Evolutionary conservation across 2,888 invertebrate species (phyloP), one percentile per base, ranked within the genome.

Genomic region (Tachystola acroxantha): DNA sequence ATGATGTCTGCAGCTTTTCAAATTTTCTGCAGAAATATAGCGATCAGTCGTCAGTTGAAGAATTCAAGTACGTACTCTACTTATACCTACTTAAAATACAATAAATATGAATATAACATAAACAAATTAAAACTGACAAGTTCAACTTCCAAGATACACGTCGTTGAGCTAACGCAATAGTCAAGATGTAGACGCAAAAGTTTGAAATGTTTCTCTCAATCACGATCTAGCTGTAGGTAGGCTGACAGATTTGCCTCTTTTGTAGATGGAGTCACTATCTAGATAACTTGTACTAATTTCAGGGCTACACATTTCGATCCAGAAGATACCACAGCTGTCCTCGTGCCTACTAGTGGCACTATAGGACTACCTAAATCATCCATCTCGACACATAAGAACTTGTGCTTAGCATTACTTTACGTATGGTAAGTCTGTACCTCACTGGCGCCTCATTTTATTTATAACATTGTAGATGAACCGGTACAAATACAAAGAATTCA

Each of bases 271-370:
- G n/a, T n/a, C n/a, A n/a, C n/a, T n/a, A n/a, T n/a, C n/a, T n/a
- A n/a, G n/a, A n/a, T n/a, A n/a, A n/a, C n/a, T n/a, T n/a, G n/a
- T n/a, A n/a, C n/a, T n/a, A 28, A 54, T 53, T 2, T 42, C n/a
- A 75, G 72, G 24, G 35, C 61, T 2, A 40, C 46, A 13, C 46
- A 53, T 14, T 48, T 60, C 9, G 53, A 62, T 28, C 50, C 58
- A 4, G 49, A 34, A 7, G 51, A 55, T 12, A 50, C 54, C 1
- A 40, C 49, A 7, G 46, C 49, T 7, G 10, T 51, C 3, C 42
- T 60, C 0, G 34, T 53, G 10, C 22, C 50, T 1, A 59, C 63
- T 1, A 64, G 61, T 31, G 64, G 64, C 1, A 58, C 64, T 0
- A 59, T 58, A 3, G 61, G 58, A 2, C 24, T 48, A 4, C 61